A percentile compares a stretch with the other conserved stretches of the same genome.
phyloP scores from a whole-genome alignment of 2,113 vertebrate genomes.

The Montifringilla adamsi region DNA sequence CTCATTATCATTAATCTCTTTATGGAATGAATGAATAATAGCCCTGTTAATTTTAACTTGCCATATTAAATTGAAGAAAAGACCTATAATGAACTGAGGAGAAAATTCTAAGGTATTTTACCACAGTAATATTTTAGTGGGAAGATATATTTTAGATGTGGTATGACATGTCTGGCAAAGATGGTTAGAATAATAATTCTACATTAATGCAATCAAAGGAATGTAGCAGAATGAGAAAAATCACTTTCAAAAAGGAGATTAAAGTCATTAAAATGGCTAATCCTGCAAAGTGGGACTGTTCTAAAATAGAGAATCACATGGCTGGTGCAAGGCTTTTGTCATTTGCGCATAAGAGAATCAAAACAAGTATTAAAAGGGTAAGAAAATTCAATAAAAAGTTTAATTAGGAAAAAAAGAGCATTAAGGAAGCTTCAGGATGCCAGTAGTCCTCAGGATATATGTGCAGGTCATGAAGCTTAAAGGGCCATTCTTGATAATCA shows the following conservation, averaged over 20 bases:
- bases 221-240: slow-evolving; percentile 77
- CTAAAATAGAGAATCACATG: slow-evolving; percentile 87
- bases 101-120: slow-evolving; percentile 44
- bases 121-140: slow-evolving; percentile 20
- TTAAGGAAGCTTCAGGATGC: slow-evolving; percentile 43
- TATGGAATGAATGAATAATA: slow-evolving; percentile 49
- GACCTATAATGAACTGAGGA: slow-evolving; percentile 35
- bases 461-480: not conserved
- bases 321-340: slow-evolving; percentile 86
- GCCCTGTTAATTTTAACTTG: slow-evolving; percentile 33
- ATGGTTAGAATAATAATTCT: slow-evolving; percentile 75
- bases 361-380: slow-evolving; percentile 79
- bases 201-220: slow-evolving; percentile 77
- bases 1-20: slow-evolving; percentile 66
- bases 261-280: slow-evolving; percentile 93
- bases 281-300: slow-evolving; percentile 89
- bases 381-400: slow-evolving; percentile 85
- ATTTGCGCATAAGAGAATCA: slow-evolving; percentile 77
- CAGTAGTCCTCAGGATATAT: slow-evolving; percentile 6
- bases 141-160: slow-evolving; percentile 24
- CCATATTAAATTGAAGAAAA: slow-evolving; percentile 30
- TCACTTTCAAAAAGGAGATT: slow-evolving; percentile 86
- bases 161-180: slow-evolving; percentile 32
- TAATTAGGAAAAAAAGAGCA: slow-evolving; percentile 81
- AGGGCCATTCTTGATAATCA: slow-evolving; percentile 39